These are phyloP conservation scores for Lagopus muta DNA, from an alignment of 2,113 vertebrate species.

Conservation along the genomic window DNA sequence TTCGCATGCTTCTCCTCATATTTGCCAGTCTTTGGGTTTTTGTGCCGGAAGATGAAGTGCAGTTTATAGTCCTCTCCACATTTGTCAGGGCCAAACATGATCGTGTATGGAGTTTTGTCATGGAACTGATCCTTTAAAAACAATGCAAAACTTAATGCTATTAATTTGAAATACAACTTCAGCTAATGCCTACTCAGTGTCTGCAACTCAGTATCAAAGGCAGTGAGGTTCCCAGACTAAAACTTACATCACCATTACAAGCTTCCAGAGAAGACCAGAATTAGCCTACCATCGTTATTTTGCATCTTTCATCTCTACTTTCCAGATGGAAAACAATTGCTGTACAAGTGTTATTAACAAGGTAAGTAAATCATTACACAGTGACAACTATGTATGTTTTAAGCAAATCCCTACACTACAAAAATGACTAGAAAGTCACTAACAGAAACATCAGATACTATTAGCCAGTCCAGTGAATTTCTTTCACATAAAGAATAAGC, in stretches of 20 bases:
- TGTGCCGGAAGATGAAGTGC: slow-evolving; percentile 98
- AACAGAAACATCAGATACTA: not conserved
- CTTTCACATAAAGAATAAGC: not conserved
- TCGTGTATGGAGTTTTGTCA: slow-evolving; percentile 95
- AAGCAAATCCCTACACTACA: not conserved
- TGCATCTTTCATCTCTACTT: not conserved
- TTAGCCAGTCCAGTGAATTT: not conserved
- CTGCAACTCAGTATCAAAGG: not conserved
- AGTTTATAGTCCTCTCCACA: slow-evolving; percentile 98
- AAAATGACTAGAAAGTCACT: not conserved
- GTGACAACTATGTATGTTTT: not conserved
- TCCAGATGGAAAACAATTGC: not conserved
- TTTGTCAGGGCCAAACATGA: slow-evolving; percentile 99
- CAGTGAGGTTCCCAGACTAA: not conserved
- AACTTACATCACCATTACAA: not conserved
- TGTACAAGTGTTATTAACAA: not conserved
- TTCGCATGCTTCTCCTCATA: slow-evolving; percentile 97
- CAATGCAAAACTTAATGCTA: slow-evolving; percentile 1
- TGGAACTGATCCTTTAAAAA: slow-evolving; percentile 89
- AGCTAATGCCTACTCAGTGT: not conserved
- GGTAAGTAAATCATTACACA: not conserved
- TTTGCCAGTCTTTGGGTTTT: slow-evolving; percentile 93
- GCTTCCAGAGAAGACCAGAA: not conserved
- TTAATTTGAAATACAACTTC: not conserved
- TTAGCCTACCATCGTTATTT: not conserved